Percentiles rank a stretch among this genome's conserved stretches.
phyloP scores from a whole-genome alignment of 2,888 invertebrate genomes.

The Eumacrocentrus americanus region DNA sequence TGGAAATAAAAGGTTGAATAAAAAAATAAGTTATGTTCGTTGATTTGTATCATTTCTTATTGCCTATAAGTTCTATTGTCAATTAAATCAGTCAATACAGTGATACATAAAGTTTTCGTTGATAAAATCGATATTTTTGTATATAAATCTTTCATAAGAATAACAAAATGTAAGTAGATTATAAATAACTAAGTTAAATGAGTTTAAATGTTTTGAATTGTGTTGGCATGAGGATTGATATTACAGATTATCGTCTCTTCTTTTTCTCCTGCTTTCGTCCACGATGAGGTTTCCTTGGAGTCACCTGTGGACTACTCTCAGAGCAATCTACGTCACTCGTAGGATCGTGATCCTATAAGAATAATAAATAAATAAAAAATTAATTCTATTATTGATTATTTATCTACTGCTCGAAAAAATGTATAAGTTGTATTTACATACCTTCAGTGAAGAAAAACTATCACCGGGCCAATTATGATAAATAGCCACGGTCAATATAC shows the following conservation, averaged over 20 bases:
- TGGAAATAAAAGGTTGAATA: neutral
- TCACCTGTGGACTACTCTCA: constrained; percentile 75
- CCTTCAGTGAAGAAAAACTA: constrained; percentile 55
- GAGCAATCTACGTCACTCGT: constrained; percentile 75
- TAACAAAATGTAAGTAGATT: constrained; percentile 18
- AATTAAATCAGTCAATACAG: constrained; percentile 28
- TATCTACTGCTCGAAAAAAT: too few relatives aligned
- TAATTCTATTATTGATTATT: constrained; percentile 14
- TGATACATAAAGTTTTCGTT: constrained; percentile 24
- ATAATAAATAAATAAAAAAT: too few relatives aligned
- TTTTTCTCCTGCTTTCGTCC: constrained; percentile 74
- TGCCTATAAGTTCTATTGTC: constrained; percentile 24
- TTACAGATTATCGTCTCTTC: constrained; percentile 67
- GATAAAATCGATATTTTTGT: constrained; percentile 23
- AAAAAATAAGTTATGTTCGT: neutral
- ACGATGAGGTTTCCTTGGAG: constrained; percentile 70
- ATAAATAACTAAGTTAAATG: constrained; percentile 9
- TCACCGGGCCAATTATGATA: constrained; percentile 58
- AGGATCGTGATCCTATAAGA: constrained; percentile 66
- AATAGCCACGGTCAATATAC: constrained; percentile 81
- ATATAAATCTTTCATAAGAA: constrained; percentile 17
- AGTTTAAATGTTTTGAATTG: constrained; percentile 11
- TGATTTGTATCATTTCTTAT: constrained; percentile 5
- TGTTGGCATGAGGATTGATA: constrained; percentile 17
- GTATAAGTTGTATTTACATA: too few relatives aligned